Conservation (phyloP, 37 sponge, comb jelly and placozoan genomes). For the Axinella damicornis region DNA sequence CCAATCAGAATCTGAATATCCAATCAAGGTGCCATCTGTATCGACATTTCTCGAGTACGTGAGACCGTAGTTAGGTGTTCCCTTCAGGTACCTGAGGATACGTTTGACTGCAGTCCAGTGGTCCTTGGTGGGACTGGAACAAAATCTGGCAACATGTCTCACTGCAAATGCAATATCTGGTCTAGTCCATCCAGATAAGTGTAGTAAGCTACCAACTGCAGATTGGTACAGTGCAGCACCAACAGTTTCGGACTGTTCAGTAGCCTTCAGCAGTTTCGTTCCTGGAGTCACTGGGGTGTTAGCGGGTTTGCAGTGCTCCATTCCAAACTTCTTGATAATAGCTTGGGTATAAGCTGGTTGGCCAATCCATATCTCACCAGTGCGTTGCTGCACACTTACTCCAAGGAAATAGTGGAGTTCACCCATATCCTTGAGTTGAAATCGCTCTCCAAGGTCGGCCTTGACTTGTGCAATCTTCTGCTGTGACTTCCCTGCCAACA, state of each 20-base stretch:
- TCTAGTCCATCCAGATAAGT: conserved; percentile 52
- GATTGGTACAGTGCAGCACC: conserved; percentile 35
- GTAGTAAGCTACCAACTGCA: conserved; percentile 48
- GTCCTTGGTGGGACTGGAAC: conserved; percentile 45
- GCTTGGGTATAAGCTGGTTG: conserved; percentile 60
- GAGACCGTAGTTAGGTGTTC: conserved; percentile 43
- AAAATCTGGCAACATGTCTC: conserved; percentile 40
- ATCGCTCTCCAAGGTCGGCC: neutral
- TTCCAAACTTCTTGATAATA: conserved; percentile 51
- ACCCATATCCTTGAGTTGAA: conserved; percentile 40
- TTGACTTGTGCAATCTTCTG: conserved; percentile 12
- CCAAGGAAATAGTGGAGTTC: conserved; percentile 52
- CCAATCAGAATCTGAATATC: conserved; percentile 62
- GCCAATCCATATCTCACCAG: conserved; percentile 63
- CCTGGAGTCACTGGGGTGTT: conserved; percentile 26
- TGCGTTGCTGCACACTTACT: conserved; percentile 29
- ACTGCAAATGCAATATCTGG: conserved; percentile 66
- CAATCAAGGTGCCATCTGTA: conserved; percentile 14
- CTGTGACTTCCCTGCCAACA: conserved; percentile 12
- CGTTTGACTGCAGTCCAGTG: conserved; percentile 58
- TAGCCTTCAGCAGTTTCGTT: conserved; percentile 37
- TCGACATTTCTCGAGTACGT: conserved; percentile 3
- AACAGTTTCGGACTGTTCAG: conserved; percentile 20
- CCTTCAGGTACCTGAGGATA: conserved; percentile 50
- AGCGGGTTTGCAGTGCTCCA: conserved; percentile 46